Evolutionary conservation across 2,888 invertebrate species (phyloP), one percentile per base, ranked within the genome.

Genomic region (Noctuana brunneofusca): DNA sequence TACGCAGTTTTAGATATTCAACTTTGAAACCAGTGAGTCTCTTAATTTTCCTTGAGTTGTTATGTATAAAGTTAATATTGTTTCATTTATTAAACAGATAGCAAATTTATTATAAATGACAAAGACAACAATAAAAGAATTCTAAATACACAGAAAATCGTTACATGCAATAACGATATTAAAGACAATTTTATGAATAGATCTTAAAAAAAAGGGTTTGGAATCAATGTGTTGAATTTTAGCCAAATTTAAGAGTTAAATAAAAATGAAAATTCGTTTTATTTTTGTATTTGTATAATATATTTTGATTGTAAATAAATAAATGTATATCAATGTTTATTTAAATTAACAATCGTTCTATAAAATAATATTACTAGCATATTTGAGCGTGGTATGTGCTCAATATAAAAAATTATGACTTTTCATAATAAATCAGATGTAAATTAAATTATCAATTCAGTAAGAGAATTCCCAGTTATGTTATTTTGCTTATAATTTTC

Each of bases 1-100:
- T 65, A 69, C 78, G 86, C 89, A 87, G 89, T 87, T 87, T 86
- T 84, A 81, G 87, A 80, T 79, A 14, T 32, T 54, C 24, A 18
- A 46, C 4, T 32, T 59, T 49, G 3, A 27, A 20, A 55, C 62
- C 62, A 62, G 62, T 62, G 55, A 62, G 8, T 41, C 41, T 9
- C 8, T 38, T 35, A 12, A 9, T 16, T 16, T 35, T 4, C n/a
- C n/a, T 16, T 32, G 27, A 41, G 11, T 43, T 58, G 16, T 14
- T 30, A 5, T n/a, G 12, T 55, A n/a, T 46, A 11, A 14, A 12
- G 12, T n/a, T n/a, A n/a, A n/a, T 27, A 14, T 38, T 38, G 0
- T 54, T 2, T 22, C 6, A 35, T 41, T 2, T 30, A n/a, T 53
- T 1, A 11, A 43, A 46, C 5, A 41, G 16, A 41, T 20, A 12